Evolutionary conservation across 2,888 invertebrate species (phyloP).

Genomic region (Miltochrista miniata): DNA sequence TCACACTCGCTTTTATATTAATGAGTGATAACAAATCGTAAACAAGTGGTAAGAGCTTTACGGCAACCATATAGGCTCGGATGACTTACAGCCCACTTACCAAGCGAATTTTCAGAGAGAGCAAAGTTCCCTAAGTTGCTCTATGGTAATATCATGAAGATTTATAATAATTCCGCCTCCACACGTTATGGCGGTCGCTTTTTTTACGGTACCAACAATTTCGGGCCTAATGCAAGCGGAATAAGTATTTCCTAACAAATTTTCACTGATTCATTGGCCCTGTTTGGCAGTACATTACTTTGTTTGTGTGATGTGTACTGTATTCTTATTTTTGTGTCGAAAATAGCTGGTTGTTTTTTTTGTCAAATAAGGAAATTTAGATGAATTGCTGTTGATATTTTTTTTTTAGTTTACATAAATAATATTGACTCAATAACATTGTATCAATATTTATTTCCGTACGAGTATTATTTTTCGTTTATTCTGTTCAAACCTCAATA

Average conservation of each 20-base stretch:
- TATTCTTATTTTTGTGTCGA: no score
- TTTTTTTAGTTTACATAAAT: no score
- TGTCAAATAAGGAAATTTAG: no score
- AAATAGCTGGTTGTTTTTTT: no score
- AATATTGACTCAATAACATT: no score
- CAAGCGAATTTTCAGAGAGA: constrained; percentile 69
- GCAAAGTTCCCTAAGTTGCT: constrained; percentile 77
- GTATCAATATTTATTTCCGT: no score
- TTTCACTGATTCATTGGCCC: constrained; percentile 48
- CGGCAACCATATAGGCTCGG: constrained; percentile 52
- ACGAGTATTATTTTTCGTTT: no score
- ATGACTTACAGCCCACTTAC: constrained; percentile 80
- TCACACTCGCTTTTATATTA: not conserved
- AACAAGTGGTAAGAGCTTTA: constrained; percentile 52
- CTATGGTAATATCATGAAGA: constrained; percentile 81
- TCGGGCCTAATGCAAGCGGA: constrained; percentile 60
- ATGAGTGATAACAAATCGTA: constrained; percentile 38
- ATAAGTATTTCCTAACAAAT: constrained; percentile 53
- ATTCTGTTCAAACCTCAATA: no score
- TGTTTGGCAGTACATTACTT: constrained; percentile 12
- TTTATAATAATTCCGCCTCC: constrained; percentile 79
- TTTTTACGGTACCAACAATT: constrained; percentile 69
- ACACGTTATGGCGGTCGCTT: constrained; percentile 65
- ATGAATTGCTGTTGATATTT: no score
- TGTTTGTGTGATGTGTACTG: constrained; percentile 19